A percentile compares a stretch with the other conserved stretches of the same genome.
These are phyloP conservation scores for Paradoxurus hermaphroditus DNA, from an alignment of 2,113 vertebrate genomes.

Conservation along the genomic window DNA sequence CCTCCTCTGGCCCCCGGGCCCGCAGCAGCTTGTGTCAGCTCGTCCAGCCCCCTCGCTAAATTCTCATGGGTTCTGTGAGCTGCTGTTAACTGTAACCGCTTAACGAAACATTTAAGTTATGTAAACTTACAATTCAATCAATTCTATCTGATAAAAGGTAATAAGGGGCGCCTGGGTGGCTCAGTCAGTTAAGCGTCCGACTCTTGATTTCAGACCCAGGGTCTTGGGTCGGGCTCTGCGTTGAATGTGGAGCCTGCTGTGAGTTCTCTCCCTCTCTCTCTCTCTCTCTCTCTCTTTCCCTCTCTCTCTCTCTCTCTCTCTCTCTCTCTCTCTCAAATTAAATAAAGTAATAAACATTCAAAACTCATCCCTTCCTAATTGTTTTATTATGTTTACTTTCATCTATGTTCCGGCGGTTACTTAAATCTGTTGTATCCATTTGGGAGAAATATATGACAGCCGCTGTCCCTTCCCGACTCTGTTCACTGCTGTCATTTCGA, in stretches of 20 bases:
- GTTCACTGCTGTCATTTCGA: not conserved
- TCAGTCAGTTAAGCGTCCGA: no score
- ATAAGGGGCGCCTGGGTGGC: no score
- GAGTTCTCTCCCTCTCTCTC: no score
- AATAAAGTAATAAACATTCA: not conserved
- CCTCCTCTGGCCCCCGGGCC: not conserved
- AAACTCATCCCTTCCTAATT: not conserved
- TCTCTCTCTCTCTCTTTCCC: no score
- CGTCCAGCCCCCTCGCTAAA: fast-evolving
- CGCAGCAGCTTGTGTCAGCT: no score
- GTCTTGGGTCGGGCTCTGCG: no score
- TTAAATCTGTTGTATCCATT: fast-evolving
- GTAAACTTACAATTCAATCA: not conserved
- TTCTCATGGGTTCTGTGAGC: not conserved
- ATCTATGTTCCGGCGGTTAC: no score
- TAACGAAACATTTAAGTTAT: not conserved
- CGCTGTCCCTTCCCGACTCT: fast-evolving
- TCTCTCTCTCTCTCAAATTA: no score
- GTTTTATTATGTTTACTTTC: not conserved
- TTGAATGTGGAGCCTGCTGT: no score
- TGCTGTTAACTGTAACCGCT: not conserved
- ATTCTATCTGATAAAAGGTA: not conserved
- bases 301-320: no score
- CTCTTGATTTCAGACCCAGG: no score
- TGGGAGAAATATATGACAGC: fast-evolving